A percentile compares a stretch with the other conserved stretches of the same genome.
These are phyloP conservation scores for Montipora capitata DNA, from an alignment of 92 coral and sea anemone genomes.

Conservation along the genomic window DNA sequence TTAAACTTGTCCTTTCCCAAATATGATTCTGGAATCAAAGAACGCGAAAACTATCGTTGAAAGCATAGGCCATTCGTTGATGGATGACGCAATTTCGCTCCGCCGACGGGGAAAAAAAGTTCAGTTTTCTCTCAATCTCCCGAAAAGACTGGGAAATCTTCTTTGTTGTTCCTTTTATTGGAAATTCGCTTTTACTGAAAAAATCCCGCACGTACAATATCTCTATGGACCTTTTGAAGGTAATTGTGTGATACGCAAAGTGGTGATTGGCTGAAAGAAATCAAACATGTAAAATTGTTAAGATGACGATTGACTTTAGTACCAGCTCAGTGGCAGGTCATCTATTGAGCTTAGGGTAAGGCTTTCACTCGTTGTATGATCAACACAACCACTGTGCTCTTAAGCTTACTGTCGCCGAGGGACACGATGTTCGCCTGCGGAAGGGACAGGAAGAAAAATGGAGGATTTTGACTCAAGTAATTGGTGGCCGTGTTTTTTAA, in stretches of 20 bases:
- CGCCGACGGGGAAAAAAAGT: constrained; percentile 1
- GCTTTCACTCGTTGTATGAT: no score
- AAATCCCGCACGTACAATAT: constrained; percentile 10
- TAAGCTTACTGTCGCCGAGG: no score
- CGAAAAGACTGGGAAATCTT: not conserved
- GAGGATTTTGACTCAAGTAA: no score
- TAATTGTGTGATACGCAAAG: not conserved
- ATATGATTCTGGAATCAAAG: not conserved
- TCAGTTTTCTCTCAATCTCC: constrained; percentile 1
- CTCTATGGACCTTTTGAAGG: constrained; percentile 35
- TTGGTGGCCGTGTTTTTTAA: no score
- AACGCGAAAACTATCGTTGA: not conserved
- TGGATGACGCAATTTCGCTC: constrained; percentile 27
- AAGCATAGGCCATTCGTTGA: not conserved
- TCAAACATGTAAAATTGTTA: constrained; percentile 5
- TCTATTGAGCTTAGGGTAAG: constrained; percentile 35
- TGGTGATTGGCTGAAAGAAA: constrained; percentile 38
- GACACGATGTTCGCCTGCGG: no score
- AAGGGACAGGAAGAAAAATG: no score
- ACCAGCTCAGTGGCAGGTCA: constrained; percentile 47
- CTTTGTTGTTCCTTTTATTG: not conserved
- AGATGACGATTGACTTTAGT: constrained; percentile 19
- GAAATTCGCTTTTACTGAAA: not conserved
- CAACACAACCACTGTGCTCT: no score
- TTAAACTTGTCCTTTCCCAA: not conserved